phyloP scores from a whole-genome alignment of 2,113 vertebrate species.

The Hemibagrus wyckioides region DNA sequence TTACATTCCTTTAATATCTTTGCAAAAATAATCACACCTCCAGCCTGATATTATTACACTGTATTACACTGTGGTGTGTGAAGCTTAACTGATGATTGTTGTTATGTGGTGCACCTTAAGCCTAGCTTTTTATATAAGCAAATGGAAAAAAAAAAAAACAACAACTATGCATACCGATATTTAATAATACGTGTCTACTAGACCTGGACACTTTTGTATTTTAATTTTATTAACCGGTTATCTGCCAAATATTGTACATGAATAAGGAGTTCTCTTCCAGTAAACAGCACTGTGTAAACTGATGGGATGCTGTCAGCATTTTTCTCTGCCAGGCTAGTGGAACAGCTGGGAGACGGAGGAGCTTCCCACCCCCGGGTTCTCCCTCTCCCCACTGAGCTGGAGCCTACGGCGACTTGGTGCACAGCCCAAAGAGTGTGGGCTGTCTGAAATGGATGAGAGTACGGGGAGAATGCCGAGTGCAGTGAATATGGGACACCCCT shows the following conservation, averaged over 20 bases:
- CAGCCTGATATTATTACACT: neutral
- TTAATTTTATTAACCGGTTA: neutral
- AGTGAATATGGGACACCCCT: conserved; percentile 68
- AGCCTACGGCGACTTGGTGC: conserved; percentile 68
- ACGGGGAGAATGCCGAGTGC: conserved; percentile 61
- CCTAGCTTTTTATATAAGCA: neutral
- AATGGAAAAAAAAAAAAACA: neutral
- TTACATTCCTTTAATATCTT: neutral
- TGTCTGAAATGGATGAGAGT: conserved; percentile 55
- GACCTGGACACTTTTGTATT: neutral
- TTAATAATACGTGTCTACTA: neutral
- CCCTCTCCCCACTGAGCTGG: conserved; percentile 67
- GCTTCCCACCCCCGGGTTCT: conserved; percentile 74
- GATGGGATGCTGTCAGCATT: conserved; percentile 36
- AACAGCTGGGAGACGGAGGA: conserved; percentile 74
- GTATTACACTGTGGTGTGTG: neutral
- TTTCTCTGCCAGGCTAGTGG: conserved; percentile 70
- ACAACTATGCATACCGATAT: neutral
- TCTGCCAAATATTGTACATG: neutral
- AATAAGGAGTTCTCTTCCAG: neutral
- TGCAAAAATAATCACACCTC: neutral
- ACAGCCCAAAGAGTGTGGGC: conserved; percentile 71
- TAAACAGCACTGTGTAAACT: conserved; percentile 19
- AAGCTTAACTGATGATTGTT: neutral
- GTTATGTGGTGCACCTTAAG: neutral